phyloP scores from a whole-genome alignment of 1,140 invertebrate species.

The Solenopsis invicta region DNA sequence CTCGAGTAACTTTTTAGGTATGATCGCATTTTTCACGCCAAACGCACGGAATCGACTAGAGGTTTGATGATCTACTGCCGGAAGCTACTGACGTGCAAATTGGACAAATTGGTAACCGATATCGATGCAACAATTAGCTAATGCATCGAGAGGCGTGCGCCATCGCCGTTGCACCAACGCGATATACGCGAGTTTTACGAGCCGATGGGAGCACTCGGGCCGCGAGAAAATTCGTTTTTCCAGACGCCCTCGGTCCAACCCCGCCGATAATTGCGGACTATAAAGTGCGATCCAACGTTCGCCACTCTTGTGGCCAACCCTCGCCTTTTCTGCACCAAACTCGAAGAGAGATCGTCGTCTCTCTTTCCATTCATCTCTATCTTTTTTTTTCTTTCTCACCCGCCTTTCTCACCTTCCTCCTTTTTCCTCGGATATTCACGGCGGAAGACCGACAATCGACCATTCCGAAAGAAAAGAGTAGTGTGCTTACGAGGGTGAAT shows the following conservation, averaged over 20 bases:
- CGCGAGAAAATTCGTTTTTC: slow-evolving; percentile 70
- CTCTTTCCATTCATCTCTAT: slow-evolving; percentile 35
- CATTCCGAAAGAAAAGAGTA: slow-evolving; percentile 43
- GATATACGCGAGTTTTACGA: slow-evolving; percentile 63
- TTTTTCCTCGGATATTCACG: slow-evolving; percentile 18
- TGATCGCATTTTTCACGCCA: slow-evolving; percentile 8
- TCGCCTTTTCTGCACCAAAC: slow-evolving; percentile 23
- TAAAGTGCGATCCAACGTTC: slow-evolving; percentile 69
- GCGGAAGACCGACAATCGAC: slow-evolving; percentile 50
- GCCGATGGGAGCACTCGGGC: slow-evolving; percentile 18
- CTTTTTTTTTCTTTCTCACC: background rate
- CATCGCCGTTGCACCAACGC: slow-evolving; percentile 2
- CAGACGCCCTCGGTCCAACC: slow-evolving; percentile 48
- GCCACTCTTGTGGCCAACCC: slow-evolving; percentile 5
- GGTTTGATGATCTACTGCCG: slow-evolving; percentile 37
- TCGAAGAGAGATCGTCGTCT: slow-evolving; percentile 19
- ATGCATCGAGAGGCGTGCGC: slow-evolving; percentile 69
- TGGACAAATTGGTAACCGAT: slow-evolving; percentile 70
- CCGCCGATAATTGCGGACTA: slow-evolving; percentile 73
- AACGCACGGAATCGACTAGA: background rate
- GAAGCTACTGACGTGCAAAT: slow-evolving; percentile 66
- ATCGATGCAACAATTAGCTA: slow-evolving; percentile 81
- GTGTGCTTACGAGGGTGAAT: slow-evolving; percentile 50
- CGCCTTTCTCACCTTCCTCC: background rate
- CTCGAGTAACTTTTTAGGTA: slow-evolving; percentile 9